Evolutionary conservation across 2,797 vertebrate genomes (phyloP).

Genomic region (Tenualosa thibaudeaui): DNA sequence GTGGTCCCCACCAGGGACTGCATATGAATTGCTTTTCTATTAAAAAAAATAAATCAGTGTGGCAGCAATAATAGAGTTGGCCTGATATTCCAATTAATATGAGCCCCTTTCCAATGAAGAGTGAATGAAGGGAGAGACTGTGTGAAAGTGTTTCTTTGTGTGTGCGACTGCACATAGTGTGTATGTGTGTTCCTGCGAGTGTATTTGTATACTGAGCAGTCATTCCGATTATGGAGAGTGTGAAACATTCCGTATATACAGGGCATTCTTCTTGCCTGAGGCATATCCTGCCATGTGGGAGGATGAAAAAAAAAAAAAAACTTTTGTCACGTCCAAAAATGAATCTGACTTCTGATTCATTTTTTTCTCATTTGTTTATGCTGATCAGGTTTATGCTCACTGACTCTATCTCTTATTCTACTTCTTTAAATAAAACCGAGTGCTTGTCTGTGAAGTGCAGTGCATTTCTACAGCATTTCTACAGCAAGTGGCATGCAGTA

Average conservation of each 20-base stretch:
- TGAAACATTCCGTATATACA: slow-evolving; percentile 60
- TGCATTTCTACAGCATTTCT: background rate
- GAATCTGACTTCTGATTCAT: slow-evolving; percentile 55
- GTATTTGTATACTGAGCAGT: background rate
- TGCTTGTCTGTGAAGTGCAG: background rate
- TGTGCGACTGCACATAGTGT: background rate
- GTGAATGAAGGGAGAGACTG: background rate
- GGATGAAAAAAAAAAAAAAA: slow-evolving; percentile 53
- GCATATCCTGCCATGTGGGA: slow-evolving; percentile 64
- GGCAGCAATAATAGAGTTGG: slow-evolving; percentile 13
- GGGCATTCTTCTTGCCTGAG: slow-evolving; percentile 64
- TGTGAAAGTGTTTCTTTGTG: background rate
- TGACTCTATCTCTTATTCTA: slow-evolving; percentile 45
- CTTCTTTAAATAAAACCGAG: slow-evolving; percentile 21
- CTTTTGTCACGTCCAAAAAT: slow-evolving; percentile 29
- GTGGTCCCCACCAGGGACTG: slow-evolving; percentile 32
- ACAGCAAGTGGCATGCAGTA: background rate
- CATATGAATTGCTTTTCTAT: slow-evolving; percentile 22
- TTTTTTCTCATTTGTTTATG: slow-evolving; percentile 48
- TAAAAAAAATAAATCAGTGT: slow-evolving; percentile 12
- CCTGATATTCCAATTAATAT: slow-evolving; percentile 10
- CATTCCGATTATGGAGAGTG: slow-evolving; percentile 50
- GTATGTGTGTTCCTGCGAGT: background rate
- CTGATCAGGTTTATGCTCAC: slow-evolving; percentile 45
- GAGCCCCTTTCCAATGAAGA: background rate